Conservation (phyloP, 2,888 invertebrate species). For the Eupithecia pulchellata region DNA sequence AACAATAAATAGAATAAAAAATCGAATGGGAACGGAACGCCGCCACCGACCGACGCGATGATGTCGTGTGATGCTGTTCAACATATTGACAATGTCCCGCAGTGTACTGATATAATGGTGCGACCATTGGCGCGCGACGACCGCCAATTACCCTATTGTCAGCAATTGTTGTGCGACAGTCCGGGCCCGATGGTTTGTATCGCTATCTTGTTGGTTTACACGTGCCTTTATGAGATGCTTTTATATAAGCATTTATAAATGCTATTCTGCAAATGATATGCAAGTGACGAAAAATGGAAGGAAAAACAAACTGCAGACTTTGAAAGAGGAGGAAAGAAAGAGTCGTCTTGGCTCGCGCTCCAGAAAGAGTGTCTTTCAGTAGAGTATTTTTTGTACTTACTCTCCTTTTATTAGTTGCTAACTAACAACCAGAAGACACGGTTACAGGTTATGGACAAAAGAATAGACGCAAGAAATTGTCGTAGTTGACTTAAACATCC, state of each 20-base stretch:
- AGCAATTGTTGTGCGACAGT: conserved; percentile 84
- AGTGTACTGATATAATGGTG: conserved; percentile 74
- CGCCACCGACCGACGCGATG: background rate
- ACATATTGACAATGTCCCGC: conserved; percentile 38
- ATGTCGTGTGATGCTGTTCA: background rate
- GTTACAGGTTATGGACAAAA: background rate
- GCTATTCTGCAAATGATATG: no score
- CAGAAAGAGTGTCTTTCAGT: no score
- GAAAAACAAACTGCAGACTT: background rate
- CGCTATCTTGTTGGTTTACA: conserved; percentile 20
- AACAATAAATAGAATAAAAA: no score
- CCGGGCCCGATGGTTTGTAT: conserved; percentile 57
- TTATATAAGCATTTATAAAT: background rate
- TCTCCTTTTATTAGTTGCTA: background rate
- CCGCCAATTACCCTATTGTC: conserved; percentile 82
- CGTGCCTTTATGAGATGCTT: background rate
- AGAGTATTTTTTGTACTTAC: no score
- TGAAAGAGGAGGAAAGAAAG: background rate
- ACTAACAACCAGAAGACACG: background rate
- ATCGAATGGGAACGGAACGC: background rate
- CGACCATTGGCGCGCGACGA: conserved; percentile 82
- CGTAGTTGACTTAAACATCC: background rate
- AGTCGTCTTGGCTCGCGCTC: no score
- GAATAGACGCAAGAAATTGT: background rate
- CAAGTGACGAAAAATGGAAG: no score